Base-by-base conservation (phyloP, 2,113 vertebrate species). In the Hyperoodon ampullatus region DNA sequence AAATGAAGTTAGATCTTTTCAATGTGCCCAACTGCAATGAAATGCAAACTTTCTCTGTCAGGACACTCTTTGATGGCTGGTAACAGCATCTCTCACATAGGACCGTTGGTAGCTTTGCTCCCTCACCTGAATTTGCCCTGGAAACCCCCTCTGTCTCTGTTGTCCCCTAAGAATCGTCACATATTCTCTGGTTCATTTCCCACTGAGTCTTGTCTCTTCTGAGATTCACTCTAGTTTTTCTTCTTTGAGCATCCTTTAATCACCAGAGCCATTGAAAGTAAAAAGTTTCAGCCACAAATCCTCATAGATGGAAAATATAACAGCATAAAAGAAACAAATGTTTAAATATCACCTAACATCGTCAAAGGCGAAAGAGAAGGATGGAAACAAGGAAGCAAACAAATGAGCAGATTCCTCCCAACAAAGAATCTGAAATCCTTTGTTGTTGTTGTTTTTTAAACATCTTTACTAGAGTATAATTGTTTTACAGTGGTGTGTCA, bases 271-370 rank as follows among this genome's bases (percentile, higher is more conserved):
- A 60, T 19, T 47, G 30, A n/a, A 72, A 50, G 18, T 60, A 86
- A 60, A 78, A 78, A 72, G 13, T 65, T 96, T 77, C 9, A 87
- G 14, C 10, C 71, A 86, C 72, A 97, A 53, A 91, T 93, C 6
- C 42, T 83, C 42, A 68, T 19, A 53, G 53, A 74, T 35, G 12
- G 75, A 95, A 96, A 95, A 81, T 39, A 70, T 63, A 47, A 60
- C 16, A 60, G 30, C 2, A 3, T 47, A 26, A 60, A 75, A 68
- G 83, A 90, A 58, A 60, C 28, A 61, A n/a, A 47, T 30, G 18
- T 77, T 30, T 61, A 60, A 74, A 58, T 21, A 60, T 61, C 19
- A n/a, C 42, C 15, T 65, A 82, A 39, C 7, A 16, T 61, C 74
- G 63, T 80, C 47, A 60, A 65, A 92, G 55, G 53, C 18, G 14